These are phyloP conservation scores for Hirundichthys speculiger DNA, from an alignment of 2,113 vertebrate species.

Conservation along the genomic window DNA sequence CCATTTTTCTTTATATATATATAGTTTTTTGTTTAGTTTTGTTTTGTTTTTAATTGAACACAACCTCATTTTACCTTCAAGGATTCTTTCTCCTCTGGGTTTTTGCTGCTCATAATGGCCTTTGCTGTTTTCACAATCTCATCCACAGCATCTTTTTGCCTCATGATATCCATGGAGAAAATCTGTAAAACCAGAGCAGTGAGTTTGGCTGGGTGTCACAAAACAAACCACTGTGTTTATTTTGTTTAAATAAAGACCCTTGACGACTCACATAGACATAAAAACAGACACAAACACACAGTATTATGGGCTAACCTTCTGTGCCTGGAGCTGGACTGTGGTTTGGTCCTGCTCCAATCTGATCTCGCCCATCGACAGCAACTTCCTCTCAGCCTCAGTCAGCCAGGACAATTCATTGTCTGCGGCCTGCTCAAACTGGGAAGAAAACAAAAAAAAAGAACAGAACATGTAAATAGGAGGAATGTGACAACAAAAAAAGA, in stretches of 20 bases:
- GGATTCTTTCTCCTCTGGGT: conserved; percentile 87
- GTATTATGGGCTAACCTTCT: conserved; percentile 87
- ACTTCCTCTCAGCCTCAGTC: conserved; percentile 88
- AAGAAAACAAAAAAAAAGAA: background rate
- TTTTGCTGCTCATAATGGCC: conserved; percentile 86
- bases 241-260: conserved; percentile 3
- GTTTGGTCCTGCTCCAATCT: conserved; percentile 95
- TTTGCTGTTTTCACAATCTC: conserved; percentile 90
- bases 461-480: background rate
- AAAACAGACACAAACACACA: conserved; percentile 4
- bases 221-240: conserved; percentile 42
- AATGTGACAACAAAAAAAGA: background rate
- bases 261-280: no score
- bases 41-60: background rate
- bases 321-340: conserved; percentile 91
- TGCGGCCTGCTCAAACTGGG: conserved; percentile 94
- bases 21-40: background rate
- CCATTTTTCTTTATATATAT: background rate
- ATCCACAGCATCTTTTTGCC: conserved; percentile 95
- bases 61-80: conserved; percentile 84
- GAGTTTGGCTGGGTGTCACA: conserved; percentile 23
- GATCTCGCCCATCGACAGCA: conserved; percentile 90
- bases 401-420: conserved; percentile 91
- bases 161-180: conserved; percentile 97
- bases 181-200: conserved; percentile 79